Conservation (phyloP, 2,888 invertebrate genomes). For the Plagodis pulveraria region DNA sequence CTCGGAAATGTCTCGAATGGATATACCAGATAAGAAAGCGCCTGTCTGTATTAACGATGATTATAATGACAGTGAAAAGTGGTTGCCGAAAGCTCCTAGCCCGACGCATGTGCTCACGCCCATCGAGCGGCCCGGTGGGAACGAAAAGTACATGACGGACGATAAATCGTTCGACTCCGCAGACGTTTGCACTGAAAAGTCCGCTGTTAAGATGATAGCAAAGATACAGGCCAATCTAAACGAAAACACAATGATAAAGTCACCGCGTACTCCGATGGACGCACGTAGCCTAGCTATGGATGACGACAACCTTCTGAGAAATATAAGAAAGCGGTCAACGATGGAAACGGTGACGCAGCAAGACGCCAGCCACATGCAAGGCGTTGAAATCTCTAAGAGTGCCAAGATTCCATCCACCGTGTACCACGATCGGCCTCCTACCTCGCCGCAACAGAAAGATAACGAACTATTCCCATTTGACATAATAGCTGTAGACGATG, state of each 20-base stretch:
- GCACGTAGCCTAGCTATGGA: slow-evolving; percentile 72
- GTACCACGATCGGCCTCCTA: slow-evolving; percentile 86
- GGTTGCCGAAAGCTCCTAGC: slow-evolving; percentile 72
- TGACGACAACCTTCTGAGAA: slow-evolving; percentile 60
- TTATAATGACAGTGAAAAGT: slow-evolving; percentile 65
- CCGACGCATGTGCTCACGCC: slow-evolving; percentile 70
- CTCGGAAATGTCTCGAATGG: slow-evolving; percentile 42
- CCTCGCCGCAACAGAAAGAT: slow-evolving; percentile 89
- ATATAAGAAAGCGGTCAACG: slow-evolving; percentile 62
- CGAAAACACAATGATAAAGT: slow-evolving; percentile 81
- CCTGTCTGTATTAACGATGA: slow-evolving; percentile 53
- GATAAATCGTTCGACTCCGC: slow-evolving; percentile 70
- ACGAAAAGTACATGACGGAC: slow-evolving; percentile 79
- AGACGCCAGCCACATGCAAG: slow-evolving; percentile 75
- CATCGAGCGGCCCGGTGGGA: slow-evolving; percentile 71
- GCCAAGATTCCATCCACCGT: slow-evolving; percentile 76
- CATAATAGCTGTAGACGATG: slow-evolving; percentile 86
- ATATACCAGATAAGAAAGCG: slow-evolving; percentile 55
- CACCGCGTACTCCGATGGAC: slow-evolving; percentile 80
- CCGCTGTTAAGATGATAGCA: slow-evolving; percentile 77
- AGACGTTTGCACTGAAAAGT: slow-evolving; percentile 68
- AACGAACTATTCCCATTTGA: slow-evolving; percentile 88
- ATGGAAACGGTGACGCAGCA: slow-evolving; percentile 70
- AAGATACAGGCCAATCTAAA: slow-evolving; percentile 79
- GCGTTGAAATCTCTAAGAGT: slow-evolving; percentile 77